These are phyloP conservation scores for Magallana nippona DNA, from an alignment of 2,888 invertebrate species.

Conservation along the genomic window DNA sequence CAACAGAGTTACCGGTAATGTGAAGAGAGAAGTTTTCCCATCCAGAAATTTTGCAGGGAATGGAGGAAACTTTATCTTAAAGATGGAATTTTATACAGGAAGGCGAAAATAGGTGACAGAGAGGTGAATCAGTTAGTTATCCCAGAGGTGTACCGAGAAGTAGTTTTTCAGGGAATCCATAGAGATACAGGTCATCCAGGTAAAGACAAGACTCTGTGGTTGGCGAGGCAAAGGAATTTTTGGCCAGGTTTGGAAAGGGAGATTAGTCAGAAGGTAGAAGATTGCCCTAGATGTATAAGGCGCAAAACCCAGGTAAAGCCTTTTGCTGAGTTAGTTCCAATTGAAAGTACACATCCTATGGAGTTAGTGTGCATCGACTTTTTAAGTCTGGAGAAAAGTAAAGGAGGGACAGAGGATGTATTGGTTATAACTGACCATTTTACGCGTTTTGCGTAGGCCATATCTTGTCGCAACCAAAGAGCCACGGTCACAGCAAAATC, in stretches of 20 bases:
- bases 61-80: neutral
- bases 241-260: too few relatives aligned
- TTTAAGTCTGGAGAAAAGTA: conserved; percentile 46
- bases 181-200: conserved; percentile 42
- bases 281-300: conserved; percentile 42
- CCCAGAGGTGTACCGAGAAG: neutral
- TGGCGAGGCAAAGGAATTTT: too few relatives aligned
- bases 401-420: conserved; percentile 48
- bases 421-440: conserved; percentile 56
- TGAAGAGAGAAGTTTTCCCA: neutral
- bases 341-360: conserved; percentile 45
- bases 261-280: too few relatives aligned
- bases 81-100: neutral
- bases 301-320: conserved; percentile 34
- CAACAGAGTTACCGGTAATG: neutral
- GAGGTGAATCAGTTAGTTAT: neutral
- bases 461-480: conserved; percentile 50
- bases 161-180: conserved; percentile 28
- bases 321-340: conserved; percentile 39
- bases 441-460: conserved; percentile 50
- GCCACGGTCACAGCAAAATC: conserved; percentile 54
- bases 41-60: neutral
- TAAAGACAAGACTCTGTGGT: conserved; percentile 38
- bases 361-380: conserved; percentile 54
- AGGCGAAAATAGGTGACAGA: neutral